Percentiles rank a stretch among this genome's conserved stretches.
These are phyloP conservation scores for Bovichtus diacanthus DNA, from an alignment of 2,797 vertebrate genomes.

Conservation along the genomic window DNA sequence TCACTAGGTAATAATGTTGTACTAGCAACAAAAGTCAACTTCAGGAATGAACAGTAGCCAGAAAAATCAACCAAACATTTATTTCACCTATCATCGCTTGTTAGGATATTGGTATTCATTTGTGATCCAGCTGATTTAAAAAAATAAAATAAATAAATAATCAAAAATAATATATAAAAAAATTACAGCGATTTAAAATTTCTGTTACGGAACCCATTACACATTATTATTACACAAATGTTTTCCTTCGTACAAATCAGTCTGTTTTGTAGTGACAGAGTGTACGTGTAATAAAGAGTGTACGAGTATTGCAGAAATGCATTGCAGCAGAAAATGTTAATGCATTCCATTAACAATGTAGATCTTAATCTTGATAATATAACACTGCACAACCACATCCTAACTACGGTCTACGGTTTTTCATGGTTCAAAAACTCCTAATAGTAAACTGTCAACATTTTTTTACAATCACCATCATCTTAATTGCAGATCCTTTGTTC, in stretches of 20 bases:
- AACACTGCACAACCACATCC: neutral
- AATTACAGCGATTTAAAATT: neutral
- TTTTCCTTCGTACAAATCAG: neutral
- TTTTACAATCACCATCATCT: constrained; percentile 23
- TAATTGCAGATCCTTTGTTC: constrained; percentile 30
- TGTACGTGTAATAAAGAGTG: constrained; percentile 1
- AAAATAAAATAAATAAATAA: too few species aligned
- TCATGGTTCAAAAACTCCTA: constrained; percentile 4
- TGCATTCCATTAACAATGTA: neutral
- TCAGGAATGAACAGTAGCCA: neutral
- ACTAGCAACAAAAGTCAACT: neutral
- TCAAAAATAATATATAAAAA: too few species aligned
- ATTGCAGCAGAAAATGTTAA: neutral
- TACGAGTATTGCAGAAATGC: neutral
- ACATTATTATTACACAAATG: neutral
- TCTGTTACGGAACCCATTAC: neutral
- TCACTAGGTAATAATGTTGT: too few species aligned
- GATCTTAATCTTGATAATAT: constrained; percentile 14
- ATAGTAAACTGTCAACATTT: constrained; percentile 18
- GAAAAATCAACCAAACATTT: neutral
- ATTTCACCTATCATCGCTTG: neutral
- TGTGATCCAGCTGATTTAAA: too few species aligned
- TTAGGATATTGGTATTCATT: neutral
- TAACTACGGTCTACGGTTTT: constrained; percentile 21
- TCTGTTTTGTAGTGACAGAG: neutral